Base-by-base conservation (phyloP, 1,140 invertebrate genomes). In the Anoplophora glabripennis region DNA sequence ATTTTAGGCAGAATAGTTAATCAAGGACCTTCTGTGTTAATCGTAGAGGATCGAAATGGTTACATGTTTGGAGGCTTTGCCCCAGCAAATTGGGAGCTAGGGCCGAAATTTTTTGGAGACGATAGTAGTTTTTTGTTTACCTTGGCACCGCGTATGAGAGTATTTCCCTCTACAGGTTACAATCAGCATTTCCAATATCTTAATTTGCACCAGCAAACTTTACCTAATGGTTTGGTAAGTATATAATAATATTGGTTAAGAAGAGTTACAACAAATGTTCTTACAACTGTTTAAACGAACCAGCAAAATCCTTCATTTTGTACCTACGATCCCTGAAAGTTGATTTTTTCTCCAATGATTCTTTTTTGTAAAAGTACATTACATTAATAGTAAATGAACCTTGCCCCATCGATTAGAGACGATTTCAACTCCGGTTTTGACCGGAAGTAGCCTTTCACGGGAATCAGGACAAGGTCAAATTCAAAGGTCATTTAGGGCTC, bases 131-230 rank as follows among this genome's bases (percentile, higher is more conserved):
- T 95, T 76, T 75, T 96, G 7, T 96, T 94, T 75, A 88, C 87
- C 14, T 76, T 94, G 34, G 79, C 83, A 36, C 93, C 93, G 12
- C 80, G 85, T 42, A 91, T 93, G 81, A 77, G 86, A 17, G 80
- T 89, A 1, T 96, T 91, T 71, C 79, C 78, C 0, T 75, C 90
- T 0, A 91, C 90, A 1, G 85, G 83, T 0, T 94, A 89, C 74
- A 96, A 96, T 76, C 82, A 89, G 63, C 89, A 96, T 72, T 96
- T 87, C 77, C 89, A 93, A 75, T 96, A 96, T 78, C 81, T 96
- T 35, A 96, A 96, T 78, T 77, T 88, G 54, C 85, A 92, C 69
- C 91, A 94, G 65, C 87, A 93, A 75, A 95, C 93, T 0, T 82
- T 96, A 80, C 92, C 92, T 4, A 96, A 96, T 80, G 93, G 94